Evolutionary conservation across 2,113 vertebrate species (phyloP).

Genomic region (Ondatra zibethicus): DNA sequence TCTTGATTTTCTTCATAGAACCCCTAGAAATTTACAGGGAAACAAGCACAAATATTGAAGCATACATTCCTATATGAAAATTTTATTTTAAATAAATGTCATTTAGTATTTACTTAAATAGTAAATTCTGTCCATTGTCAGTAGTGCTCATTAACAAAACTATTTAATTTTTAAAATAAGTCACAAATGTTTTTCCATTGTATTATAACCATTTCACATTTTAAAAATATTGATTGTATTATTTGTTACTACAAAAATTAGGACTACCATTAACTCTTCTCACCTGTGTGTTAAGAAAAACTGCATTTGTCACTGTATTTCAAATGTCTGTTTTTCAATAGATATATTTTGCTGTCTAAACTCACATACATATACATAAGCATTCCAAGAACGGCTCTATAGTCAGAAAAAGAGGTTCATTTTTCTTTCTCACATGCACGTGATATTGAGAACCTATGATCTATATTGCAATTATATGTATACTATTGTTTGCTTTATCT

Average conservation of each 20-base stretch:
- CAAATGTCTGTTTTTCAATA: background rate
- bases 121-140: background rate
- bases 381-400: background rate
- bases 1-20: background rate
- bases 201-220: background rate
- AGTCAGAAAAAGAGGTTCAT: background rate
- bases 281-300: background rate
- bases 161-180: background rate
- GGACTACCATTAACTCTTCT: background rate
- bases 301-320: background rate
- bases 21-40: background rate
- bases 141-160: background rate
- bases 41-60: background rate
- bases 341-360: background rate
- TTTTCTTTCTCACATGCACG: background rate
- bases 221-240: background rate
- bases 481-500: background rate
- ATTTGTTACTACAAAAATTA: background rate
- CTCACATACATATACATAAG: too few relatives aligned
- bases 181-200: background rate
- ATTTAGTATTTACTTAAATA: background rate
- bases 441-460: background rate
- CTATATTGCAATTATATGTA: background rate
- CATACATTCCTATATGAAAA: background rate
- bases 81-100: background rate